Evolutionary conservation across 2,888 invertebrate genomes (phyloP).

Genomic region (Tetanocera ferruginea): DNA sequence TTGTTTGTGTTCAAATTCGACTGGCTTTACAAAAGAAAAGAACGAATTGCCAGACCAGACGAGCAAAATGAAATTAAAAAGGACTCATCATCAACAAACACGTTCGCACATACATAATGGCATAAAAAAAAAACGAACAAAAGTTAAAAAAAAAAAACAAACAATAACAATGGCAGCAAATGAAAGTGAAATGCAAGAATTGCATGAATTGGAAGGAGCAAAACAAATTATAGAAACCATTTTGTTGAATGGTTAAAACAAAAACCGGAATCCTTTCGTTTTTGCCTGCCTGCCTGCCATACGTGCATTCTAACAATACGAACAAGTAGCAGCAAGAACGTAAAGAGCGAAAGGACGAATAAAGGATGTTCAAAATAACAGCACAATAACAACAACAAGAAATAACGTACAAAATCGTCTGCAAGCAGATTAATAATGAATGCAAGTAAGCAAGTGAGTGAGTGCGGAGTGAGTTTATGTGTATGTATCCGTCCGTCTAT

Average conservation of each 20-base stretch:
- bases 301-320: background rate
- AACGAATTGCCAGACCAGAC: background rate
- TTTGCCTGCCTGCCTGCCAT: background rate
- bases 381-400: conserved; percentile 34
- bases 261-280: conserved; percentile 28
- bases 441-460: conserved; percentile 38
- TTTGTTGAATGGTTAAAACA: conserved; percentile 46
- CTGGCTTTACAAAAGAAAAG: background rate
- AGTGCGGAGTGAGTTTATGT: too few species aligned
- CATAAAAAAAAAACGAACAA: conserved; percentile 41
- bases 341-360: conserved; percentile 26
- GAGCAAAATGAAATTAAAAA: conserved; percentile 16
- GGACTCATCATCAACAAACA: background rate
- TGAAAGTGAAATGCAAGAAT: conserved; percentile 56
- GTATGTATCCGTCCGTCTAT: too few species aligned
- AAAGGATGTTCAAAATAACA: conserved; percentile 4
- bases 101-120: conserved; percentile 24
- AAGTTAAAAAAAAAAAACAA: background rate
- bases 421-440: conserved; percentile 60
- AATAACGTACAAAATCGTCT: conserved; percentile 54
- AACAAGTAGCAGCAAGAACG: background rate
- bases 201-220: conserved; percentile 26
- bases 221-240: conserved; percentile 59
- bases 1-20: too few species aligned
- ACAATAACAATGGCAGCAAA: conserved; percentile 43